These are phyloP conservation scores for Pyrocephalus nanus DNA, from an alignment of 2,797 vertebrate genomes.

Conservation along the genomic window DNA sequence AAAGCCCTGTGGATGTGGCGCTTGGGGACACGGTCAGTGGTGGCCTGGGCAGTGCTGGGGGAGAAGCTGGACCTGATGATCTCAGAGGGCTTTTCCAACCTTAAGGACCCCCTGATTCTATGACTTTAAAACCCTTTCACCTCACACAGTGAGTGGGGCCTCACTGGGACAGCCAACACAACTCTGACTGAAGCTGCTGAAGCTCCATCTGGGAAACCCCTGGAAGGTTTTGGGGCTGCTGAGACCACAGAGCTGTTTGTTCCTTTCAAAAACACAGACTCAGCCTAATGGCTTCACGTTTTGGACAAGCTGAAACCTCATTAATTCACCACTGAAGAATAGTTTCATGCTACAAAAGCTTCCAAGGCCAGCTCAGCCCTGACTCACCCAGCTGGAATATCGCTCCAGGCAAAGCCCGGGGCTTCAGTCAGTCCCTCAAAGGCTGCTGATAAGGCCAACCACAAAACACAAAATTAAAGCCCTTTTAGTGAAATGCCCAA, in stretches of 20 bases:
- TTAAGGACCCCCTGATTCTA: not conserved
- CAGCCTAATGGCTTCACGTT: not conserved
- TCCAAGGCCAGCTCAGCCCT: not conserved
- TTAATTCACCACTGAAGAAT: not conserved
- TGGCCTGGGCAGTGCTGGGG: not conserved
- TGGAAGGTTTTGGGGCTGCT: not conserved
- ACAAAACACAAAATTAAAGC: not conserved
- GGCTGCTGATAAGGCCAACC: not conserved
- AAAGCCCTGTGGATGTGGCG: not conserved
- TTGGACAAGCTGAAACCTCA: not conserved
- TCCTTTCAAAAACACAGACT: not conserved
- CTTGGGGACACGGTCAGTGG: not conserved
- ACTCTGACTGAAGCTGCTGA: not conserved
- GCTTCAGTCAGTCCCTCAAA: not conserved
- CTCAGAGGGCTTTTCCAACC: not conserved
- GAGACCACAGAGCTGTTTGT: not conserved
- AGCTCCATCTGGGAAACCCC: not conserved
- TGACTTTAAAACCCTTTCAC: not conserved
- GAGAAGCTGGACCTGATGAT: not conserved
- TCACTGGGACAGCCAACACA: rapidly evolving
- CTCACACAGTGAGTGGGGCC: not conserved
- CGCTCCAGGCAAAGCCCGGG: not conserved
- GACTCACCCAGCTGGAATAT: not conserved
- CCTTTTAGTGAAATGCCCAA: not conserved
- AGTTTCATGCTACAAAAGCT: not conserved